Evolutionary conservation across 2,797 vertebrate genomes (phyloP).

Genomic region (Smutsia gigantea): DNA sequence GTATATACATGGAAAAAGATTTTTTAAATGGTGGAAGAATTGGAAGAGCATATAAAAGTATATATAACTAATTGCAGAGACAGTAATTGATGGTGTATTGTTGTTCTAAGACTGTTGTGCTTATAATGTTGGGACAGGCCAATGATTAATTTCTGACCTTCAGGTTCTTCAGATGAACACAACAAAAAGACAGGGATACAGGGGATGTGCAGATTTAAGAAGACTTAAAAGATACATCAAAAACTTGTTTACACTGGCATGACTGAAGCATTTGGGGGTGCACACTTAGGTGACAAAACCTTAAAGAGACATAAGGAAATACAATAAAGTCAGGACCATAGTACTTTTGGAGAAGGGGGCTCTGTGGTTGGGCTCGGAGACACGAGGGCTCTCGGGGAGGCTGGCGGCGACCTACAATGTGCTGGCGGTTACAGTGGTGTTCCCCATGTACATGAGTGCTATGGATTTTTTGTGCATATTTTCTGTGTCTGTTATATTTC

Average conservation of each 20-base stretch:
- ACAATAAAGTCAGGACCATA: background rate
- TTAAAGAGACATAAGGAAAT: background rate
- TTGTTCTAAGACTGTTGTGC: background rate
- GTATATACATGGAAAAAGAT: background rate
- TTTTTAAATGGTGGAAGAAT: background rate
- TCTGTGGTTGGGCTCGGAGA: background rate
- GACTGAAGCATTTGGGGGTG: background rate
- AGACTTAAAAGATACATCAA: background rate
- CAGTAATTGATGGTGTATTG: background rate
- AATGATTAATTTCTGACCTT: background rate
- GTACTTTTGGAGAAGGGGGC: background rate
- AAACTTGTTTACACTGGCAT: background rate
- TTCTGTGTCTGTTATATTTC: background rate
- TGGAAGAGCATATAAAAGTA: background rate
- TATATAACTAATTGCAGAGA: background rate
- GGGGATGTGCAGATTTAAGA: background rate
- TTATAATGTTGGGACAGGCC: background rate
- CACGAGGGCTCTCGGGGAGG: background rate
- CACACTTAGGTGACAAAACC: background rate
- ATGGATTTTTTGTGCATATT: background rate
- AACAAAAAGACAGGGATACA: background rate
- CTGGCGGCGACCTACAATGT: background rate
- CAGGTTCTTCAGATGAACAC: background rate
- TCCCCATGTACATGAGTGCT: background rate
- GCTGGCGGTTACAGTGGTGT: background rate